These are phyloP conservation scores for Drosophila kurseongensis DNA, from an alignment of 1,140 invertebrate species.

Conservation along the genomic window DNA sequence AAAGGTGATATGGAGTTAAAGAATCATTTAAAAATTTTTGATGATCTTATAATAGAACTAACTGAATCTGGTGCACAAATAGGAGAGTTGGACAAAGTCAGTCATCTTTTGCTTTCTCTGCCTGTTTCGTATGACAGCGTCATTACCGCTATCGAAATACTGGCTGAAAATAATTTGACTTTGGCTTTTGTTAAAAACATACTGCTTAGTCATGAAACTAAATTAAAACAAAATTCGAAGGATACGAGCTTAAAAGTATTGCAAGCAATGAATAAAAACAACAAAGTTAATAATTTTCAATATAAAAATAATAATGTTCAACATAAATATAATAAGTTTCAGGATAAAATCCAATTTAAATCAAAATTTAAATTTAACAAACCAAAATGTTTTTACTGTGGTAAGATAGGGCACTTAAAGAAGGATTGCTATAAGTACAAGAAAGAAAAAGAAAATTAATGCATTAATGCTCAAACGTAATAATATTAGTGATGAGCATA, in stretches of 20 bases:
- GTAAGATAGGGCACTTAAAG: background rate
- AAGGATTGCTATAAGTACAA: background rate
- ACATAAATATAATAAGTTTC: constrained; percentile 6
- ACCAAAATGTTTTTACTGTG: constrained; percentile 3
- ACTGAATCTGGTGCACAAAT: constrained; percentile 45
- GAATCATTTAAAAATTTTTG: constrained; percentile 56
- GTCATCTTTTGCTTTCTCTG: too few relatives aligned
- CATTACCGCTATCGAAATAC: constrained; percentile 84
- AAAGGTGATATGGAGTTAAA: constrained; percentile 1
- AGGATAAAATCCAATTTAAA: constrained; percentile 8
- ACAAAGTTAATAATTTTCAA: background rate
- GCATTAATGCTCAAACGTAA: constrained; percentile 2
- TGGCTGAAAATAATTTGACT: constrained; percentile 68
- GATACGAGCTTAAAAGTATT: constrained; percentile 60
- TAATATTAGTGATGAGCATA: constrained; percentile 1
- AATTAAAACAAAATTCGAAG: constrained; percentile 60
- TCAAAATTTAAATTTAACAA: constrained; percentile 8
- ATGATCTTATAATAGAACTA: constrained; percentile 38
- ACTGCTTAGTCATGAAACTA: constrained; percentile 81
- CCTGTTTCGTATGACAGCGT: constrained; percentile 57
- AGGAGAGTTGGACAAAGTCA: constrained; percentile 57
- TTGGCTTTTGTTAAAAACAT: constrained; percentile 70
- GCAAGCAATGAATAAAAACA: constrained; percentile 56
- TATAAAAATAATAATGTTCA: constrained; percentile 1
- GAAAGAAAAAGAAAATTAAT: background rate